Conservation (phyloP, 2,113 vertebrate genomes). For the Sorex araneus region DNA sequence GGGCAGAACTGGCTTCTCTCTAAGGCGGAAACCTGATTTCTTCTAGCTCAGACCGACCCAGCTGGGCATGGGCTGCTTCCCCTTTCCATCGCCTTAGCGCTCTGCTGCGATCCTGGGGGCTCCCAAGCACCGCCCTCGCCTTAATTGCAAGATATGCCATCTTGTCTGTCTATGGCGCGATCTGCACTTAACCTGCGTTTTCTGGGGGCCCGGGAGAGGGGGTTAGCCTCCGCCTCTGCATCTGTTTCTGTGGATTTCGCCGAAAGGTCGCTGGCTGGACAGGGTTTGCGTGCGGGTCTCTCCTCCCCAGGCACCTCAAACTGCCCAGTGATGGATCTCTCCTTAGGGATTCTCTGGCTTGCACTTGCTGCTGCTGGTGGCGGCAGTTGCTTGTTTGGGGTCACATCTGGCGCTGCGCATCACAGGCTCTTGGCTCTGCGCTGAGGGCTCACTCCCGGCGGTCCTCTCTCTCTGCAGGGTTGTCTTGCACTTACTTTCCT, state of each 20-base stretch:
- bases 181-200: neutral
- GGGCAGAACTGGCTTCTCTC: neutral
- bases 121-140: neutral
- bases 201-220: neutral
- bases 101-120: neutral
- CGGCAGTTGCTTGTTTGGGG: too few species aligned
- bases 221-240: neutral
- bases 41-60: neutral
- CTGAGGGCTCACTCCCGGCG: too few species aligned
- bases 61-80: neutral
- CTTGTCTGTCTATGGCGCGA: conserved; percentile 27
- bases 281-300: neutral
- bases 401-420: too few species aligned
- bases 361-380: too few species aligned
- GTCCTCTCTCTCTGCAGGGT: too few species aligned
- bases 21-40: neutral
- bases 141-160: conserved; percentile 54
- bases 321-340: conserved; percentile 5
- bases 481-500: neutral
- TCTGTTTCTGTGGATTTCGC: neutral
- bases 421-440: too few species aligned
- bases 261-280: neutral
- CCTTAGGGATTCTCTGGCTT: neutral
- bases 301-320: neutral
- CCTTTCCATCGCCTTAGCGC: neutral